Evolutionary conservation across 2,888 invertebrate genomes (phyloP), one percentile per base, ranked within the genome.

Genomic region (Ophion ventricosus): DNA sequence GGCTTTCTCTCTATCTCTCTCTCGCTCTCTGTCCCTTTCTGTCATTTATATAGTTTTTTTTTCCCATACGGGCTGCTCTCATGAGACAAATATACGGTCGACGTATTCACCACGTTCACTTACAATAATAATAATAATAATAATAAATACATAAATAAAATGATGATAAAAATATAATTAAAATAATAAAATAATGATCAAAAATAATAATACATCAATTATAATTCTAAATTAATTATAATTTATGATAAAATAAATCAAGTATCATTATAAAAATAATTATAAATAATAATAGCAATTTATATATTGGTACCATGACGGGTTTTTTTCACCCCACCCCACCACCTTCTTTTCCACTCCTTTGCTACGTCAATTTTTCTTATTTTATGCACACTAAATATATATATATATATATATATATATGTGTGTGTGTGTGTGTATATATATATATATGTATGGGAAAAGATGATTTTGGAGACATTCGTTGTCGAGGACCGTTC

Each of bases 21-120:
- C 89, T 91, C 91, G n/a, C n/a, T n/a, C 93, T 93, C 92, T 35
- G 1, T 2, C 8, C 35, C 88, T 89, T 89, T 91, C 91, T 92
- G 93, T 93, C 93, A 91, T 92, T 92, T 91, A 90, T 92, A 89
- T 90, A 89, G 91, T 93, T 93, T 91, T 91, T 92, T 91, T 89
- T 91, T 88, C 87, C 73, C 54, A 81, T 84, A 80, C 85, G 80
- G 17, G 17, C 17, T 86, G 74, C 78, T 67, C 82, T 83, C 84
- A 85, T 86, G 83, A 86, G 85, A 84, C 85, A 86, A 85, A 86
- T 84, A 82, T 78, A 85, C 81, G 84, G 84, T 86, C 57, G 40
- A 81, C 54, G 79, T 66, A 87, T 73, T 82, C 78, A 83, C 78
- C 56, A 43, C 88, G 87, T 87, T 88, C 67, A 49, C 66, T 40